Conservation (phyloP, 2,113 vertebrate genomes). For the Benitochromis conjunctus region DNA sequence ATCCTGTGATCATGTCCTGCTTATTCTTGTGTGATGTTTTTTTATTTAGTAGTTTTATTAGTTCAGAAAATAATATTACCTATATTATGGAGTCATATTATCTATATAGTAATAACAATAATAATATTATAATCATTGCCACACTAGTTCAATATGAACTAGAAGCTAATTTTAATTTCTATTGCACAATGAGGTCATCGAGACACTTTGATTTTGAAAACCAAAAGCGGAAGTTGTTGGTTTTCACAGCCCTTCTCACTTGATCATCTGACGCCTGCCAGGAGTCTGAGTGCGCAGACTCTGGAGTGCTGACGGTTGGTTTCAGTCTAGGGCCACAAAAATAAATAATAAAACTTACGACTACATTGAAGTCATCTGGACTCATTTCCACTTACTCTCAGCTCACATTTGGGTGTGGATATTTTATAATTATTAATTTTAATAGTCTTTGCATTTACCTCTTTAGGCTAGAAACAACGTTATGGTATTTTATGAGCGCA, state of each 20-base stretch:
- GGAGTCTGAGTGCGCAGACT: slow-evolving; percentile 16
- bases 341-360: neutral
- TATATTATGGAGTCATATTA: neutral
- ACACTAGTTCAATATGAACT: neutral
- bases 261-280: neutral
- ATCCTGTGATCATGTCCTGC: neutral
- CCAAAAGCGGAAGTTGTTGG: neutral
- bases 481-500: neutral
- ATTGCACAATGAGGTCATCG: neutral
- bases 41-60: neutral
- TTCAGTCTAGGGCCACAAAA: neutral
- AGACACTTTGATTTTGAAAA: slow-evolving; percentile 40
- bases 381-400: neutral
- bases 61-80: neutral
- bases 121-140: neutral
- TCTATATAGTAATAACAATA: neutral
- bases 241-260: neutral
- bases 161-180: neutral
- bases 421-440: neutral
- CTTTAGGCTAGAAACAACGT: neutral
- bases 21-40: neutral
- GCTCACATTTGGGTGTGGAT: neutral
- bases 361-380: neutral
- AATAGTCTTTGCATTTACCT: neutral
- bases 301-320: neutral